phyloP scores from a whole-genome alignment of 1,140 invertebrate species.

The Sitobion miscanthi region DNA sequence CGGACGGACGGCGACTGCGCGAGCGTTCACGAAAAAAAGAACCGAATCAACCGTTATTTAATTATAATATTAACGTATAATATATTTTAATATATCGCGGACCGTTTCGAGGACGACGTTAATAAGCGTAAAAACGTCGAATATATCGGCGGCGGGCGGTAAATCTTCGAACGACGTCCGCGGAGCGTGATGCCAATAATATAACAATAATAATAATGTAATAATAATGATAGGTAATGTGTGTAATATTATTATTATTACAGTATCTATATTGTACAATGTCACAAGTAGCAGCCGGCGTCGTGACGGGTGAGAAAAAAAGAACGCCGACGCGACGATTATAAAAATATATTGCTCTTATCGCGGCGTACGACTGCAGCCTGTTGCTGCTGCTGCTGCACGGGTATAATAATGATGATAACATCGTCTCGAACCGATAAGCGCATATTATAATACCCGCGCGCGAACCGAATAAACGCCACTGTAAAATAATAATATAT shows the following conservation, averaged over 20 bases:
- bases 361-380: not conserved
- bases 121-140: not conserved
- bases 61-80: not conserved
- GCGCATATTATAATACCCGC: too few relatives aligned
- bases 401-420: too few relatives aligned
- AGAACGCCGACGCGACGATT: too few relatives aligned
- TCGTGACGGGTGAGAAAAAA: too few relatives aligned
- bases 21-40: not conserved
- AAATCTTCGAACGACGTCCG: not conserved
- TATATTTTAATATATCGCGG: too few relatives aligned
- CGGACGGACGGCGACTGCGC: not conserved
- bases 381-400: not conserved
- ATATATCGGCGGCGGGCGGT: not conserved
- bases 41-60: conserved; percentile 2
- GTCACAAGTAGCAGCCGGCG: too few relatives aligned
- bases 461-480: not conserved
- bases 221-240: not conserved
- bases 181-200: not conserved
- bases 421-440: not conserved
- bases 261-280: too few relatives aligned
- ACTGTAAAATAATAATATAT: not conserved
- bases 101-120: not conserved
- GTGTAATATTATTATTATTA: too few relatives aligned
- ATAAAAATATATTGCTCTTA: too few relatives aligned
- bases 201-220: not conserved